A percentile compares a stretch with the other conserved stretches of the same genome.
Evolutionary conservation across 2,888 invertebrate genomes (phyloP).

Genomic region (Calameuta idolon): DNA sequence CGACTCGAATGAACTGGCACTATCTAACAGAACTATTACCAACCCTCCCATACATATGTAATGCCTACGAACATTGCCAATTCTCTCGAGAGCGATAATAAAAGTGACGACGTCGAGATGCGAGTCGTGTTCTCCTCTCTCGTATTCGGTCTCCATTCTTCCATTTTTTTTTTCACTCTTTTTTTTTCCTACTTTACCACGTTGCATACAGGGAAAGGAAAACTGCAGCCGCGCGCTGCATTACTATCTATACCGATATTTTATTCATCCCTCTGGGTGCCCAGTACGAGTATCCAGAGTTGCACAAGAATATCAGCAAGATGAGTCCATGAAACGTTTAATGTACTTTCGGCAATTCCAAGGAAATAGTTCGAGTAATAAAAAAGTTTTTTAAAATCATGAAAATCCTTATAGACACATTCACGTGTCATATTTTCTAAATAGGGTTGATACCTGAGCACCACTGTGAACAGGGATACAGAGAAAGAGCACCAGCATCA

Average conservation of each 20-base stretch:
- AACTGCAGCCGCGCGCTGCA: slow-evolving; percentile 34
- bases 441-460: slow-evolving; percentile 35
- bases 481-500: slow-evolving; percentile 6
- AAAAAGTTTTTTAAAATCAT: neutral
- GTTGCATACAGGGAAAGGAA: slow-evolving; percentile 22
- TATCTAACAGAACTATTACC: neutral
- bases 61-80: slow-evolving; percentile 41
- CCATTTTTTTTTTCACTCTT: neutral
- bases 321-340: neutral
- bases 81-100: slow-evolving; percentile 57
- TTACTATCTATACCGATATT: slow-evolving; percentile 55
- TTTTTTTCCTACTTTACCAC: slow-evolving; percentile 22
- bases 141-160: neutral
- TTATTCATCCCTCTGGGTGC: slow-evolving; percentile 50
- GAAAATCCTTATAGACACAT: neutral
- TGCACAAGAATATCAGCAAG: neutral
- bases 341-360: neutral
- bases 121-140: slow-evolving; percentile 9
- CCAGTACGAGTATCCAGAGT: slow-evolving; percentile 14
- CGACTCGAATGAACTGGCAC: neutral
- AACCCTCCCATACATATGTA: neutral
- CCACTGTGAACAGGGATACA: slow-evolving; percentile 36
- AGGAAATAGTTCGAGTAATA: neutral
- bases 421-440: neutral
- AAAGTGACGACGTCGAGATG: slow-evolving; percentile 45